Percentiles rank a stretch among this genome's conserved stretches.
These are phyloP conservation scores for Seriola quinqueradiata DNA, from an alignment of 2,113 vertebrate species.

Conservation along the genomic window DNA sequence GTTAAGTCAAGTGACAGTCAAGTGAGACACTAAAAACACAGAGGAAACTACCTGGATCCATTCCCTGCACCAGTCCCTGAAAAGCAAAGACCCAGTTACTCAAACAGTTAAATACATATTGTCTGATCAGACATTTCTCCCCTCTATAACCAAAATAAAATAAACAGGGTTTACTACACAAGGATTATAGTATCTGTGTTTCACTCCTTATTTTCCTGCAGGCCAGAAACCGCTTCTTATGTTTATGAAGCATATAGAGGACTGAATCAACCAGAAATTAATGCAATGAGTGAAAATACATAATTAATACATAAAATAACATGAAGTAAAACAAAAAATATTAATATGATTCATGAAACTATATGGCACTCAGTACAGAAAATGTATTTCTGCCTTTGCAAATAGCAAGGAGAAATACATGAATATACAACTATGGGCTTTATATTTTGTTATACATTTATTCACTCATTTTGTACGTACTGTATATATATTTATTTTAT, in stretches of 20 bases:
- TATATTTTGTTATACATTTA: conserved; percentile 17
- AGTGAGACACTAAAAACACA: conserved; percentile 5
- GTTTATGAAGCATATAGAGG: conserved; percentile 9
- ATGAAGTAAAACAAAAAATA: conserved; percentile 35
- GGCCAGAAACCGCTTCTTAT: background rate
- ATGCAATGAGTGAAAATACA: background rate
- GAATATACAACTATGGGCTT: conserved; percentile 1
- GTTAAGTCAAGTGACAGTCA: conserved; percentile 1
- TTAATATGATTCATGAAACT: background rate
- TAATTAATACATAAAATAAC: background rate
- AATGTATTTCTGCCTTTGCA: conserved; percentile 1
- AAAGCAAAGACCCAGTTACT: background rate
- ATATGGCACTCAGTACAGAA: conserved; percentile 25
- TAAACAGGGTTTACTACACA: conserved; percentile 23
- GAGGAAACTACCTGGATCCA: conserved; percentile 6
- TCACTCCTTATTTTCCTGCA: background rate
- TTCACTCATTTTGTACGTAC: background rate
- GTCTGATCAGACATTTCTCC: conserved; percentile 30
- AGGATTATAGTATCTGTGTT: conserved; percentile 6
- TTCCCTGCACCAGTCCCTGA: background rate
- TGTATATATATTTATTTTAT: background rate
- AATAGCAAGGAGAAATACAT: conserved; percentile 16
- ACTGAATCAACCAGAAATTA: conserved; percentile 18
- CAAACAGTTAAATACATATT: conserved; percentile 34
- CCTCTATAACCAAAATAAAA: conserved; percentile 21